A percentile compares a stretch with the other conserved stretches of the same genome.
These are phyloP conservation scores for Aphelenchoides besseyi DNA, from an alignment of 1,140 invertebrate genomes.

Conservation along the genomic window DNA sequence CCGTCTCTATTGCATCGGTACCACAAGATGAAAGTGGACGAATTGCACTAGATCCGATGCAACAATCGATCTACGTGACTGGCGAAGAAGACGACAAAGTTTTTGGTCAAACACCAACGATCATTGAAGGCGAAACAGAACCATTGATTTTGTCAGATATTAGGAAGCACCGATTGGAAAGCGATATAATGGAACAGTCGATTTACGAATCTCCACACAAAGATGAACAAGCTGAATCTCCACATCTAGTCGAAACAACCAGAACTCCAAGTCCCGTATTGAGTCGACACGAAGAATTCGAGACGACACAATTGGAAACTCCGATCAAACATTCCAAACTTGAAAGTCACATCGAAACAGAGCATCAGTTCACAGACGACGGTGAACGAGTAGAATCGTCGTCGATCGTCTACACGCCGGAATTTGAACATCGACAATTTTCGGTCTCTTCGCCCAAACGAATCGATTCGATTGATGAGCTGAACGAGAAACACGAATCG, in stretches of 20 bases:
- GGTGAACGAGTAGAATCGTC: not conserved
- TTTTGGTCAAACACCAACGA: not conserved
- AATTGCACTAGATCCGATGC: slow-evolving; percentile 10
- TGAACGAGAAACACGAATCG: not conserved
- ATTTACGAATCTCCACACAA: not conserved
- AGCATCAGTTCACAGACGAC: not conserved
- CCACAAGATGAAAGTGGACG: not conserved
- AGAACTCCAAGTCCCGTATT: not conserved
- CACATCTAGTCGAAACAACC: not conserved
- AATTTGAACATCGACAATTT: not conserved
- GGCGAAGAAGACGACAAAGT: slow-evolving; percentile 7
- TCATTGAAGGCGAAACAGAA: not conserved
- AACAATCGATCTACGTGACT: slow-evolving; percentile 3
- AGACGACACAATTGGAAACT: not conserved
- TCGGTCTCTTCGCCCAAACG: not conserved
- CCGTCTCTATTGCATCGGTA: slow-evolving; percentile 10
- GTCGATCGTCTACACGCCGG: not conserved
- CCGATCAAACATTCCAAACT: too few species aligned
- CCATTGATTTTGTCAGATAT: not conserved
- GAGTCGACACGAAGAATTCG: not conserved
- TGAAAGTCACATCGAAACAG: not conserved
- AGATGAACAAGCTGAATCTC: not conserved
- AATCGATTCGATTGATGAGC: not conserved
- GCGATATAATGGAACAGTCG: not conserved
- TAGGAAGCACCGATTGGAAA: not conserved